These are phyloP conservation scores for Spinibarbus caldwelli DNA, from an alignment of 2,797 vertebrate genomes.

Conservation along the genomic window DNA sequence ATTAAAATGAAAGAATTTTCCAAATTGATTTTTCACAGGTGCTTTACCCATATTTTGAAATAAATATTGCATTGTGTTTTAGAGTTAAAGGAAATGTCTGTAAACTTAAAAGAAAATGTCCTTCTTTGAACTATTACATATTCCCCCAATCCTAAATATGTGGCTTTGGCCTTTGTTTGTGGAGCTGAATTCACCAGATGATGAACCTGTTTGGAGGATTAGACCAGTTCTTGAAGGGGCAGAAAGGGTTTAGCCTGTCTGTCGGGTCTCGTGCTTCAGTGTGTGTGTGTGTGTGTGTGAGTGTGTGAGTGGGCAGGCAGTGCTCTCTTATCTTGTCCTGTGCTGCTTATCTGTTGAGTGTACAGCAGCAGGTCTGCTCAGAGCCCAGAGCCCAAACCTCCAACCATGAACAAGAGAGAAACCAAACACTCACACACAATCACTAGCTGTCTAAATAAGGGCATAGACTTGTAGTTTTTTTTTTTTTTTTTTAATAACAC, in stretches of 20 bases:
- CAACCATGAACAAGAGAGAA: conserved; percentile 72
- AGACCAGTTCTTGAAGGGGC: conserved; percentile 16
- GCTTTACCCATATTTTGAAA: too few species aligned
- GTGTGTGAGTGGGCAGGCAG: conserved; percentile 61
- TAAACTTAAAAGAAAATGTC: not conserved
- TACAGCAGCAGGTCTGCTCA: conserved; percentile 74
- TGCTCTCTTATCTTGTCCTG: conserved; percentile 80
- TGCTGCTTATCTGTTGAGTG: conserved; percentile 79
- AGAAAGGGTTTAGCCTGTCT: not conserved
- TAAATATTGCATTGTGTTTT: not conserved
- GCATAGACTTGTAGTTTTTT: not conserved
- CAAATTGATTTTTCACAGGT: too few species aligned
- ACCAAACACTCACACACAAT: not conserved
- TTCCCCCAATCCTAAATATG: not conserved
- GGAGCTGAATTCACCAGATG: not conserved
- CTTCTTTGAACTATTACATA: not conserved
- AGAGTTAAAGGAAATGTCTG: not conserved
- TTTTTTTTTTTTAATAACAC: too few species aligned
- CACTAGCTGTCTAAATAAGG: not conserved
- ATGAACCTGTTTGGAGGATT: not conserved
- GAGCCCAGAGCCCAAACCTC: conserved; percentile 72
- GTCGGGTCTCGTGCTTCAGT: conserved; percentile 8
- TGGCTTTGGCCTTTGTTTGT: too few species aligned
- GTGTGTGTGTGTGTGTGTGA: too few species aligned
- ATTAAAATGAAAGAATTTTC: too few species aligned